phyloP scores from a whole-genome alignment of 2,888 invertebrate species.

The Agonopterix heracliana region DNA sequence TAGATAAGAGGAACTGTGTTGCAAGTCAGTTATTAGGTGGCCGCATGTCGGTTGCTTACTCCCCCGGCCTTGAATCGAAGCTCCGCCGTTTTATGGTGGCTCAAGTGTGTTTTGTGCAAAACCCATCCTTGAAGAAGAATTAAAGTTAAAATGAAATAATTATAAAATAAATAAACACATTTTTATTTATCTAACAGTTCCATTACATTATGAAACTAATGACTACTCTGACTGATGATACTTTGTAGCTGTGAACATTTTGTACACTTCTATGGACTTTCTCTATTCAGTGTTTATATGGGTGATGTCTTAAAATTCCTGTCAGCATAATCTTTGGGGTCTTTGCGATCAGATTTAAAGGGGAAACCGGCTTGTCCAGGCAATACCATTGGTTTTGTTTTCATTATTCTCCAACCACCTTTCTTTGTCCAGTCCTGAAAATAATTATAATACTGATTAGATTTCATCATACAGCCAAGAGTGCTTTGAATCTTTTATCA shows the following conservation, averaged over 20 bases:
- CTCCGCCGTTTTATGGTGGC: too few relatives aligned
- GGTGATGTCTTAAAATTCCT: constrained; percentile 82
- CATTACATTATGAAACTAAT: constrained; percentile 8
- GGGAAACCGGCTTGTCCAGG: constrained; percentile 86
- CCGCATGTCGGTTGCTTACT: too few relatives aligned
- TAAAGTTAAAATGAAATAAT: constrained; percentile 1
- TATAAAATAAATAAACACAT: constrained; percentile 10
- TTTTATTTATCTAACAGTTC: constrained; percentile 6
- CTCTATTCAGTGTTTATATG: constrained; percentile 43
- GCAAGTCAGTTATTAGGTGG: too few relatives aligned
- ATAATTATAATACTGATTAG: not conserved
- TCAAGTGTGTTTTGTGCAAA: too few relatives aligned
- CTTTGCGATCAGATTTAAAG: constrained; percentile 68
- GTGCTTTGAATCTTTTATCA: too few relatives aligned
- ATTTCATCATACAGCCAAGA: too few relatives aligned
- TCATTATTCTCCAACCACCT: constrained; percentile 81
- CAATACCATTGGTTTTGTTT: constrained; percentile 71
- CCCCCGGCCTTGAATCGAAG: too few relatives aligned
- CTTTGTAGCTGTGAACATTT: constrained; percentile 1
- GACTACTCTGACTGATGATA: not conserved
- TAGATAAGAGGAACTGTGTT: too few relatives aligned
- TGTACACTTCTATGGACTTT: too few relatives aligned
- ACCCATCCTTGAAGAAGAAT: not conserved
- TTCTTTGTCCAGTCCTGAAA: constrained; percentile 85
- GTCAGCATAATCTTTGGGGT: constrained; percentile 78